phyloP scores from a whole-genome alignment of 2,888 invertebrate genomes.

The Tachina fera region DNA sequence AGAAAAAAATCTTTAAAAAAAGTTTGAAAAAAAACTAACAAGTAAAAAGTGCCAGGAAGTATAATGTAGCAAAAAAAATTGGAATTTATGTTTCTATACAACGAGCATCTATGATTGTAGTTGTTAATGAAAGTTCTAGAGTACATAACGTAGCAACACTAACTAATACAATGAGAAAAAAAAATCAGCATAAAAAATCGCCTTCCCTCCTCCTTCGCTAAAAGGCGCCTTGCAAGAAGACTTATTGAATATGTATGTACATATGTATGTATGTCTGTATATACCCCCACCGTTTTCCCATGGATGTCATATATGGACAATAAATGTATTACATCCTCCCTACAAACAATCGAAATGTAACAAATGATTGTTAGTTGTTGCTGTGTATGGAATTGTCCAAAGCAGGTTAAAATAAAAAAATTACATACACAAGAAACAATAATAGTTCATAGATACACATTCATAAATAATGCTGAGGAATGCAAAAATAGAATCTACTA shows the following conservation, averaged over 20 bases:
- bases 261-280: too few species aligned
- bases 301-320: not conserved
- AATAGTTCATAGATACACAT: slow-evolving; percentile 32
- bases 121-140: slow-evolving; percentile 66
- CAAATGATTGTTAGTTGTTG: slow-evolving; percentile 32
- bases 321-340: not conserved
- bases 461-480: slow-evolving; percentile 1
- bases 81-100: slow-evolving; percentile 54
- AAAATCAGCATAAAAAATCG: not conserved
- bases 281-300: not conserved
- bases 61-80: slow-evolving; percentile 24
- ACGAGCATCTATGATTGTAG: slow-evolving; percentile 59
- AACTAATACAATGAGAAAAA: slow-evolving; percentile 24
- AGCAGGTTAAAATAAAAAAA: slow-evolving; percentile 34
- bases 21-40: slow-evolving; percentile 27
- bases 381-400: slow-evolving; percentile 30
- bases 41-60: slow-evolving; percentile 51
- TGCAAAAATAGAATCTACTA: not conserved
- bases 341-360: slow-evolving; percentile 54
- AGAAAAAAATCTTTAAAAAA: slow-evolving; percentile 41
- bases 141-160: slow-evolving; percentile 50
- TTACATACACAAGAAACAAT: slow-evolving; percentile 12
- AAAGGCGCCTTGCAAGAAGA: not conserved
- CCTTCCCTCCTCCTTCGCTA: not conserved
- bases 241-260: slow-evolving; percentile 16